Evolutionary conservation across 1,140 invertebrate genomes (phyloP).

Genomic region (Hypsibius dujardini): DNA sequence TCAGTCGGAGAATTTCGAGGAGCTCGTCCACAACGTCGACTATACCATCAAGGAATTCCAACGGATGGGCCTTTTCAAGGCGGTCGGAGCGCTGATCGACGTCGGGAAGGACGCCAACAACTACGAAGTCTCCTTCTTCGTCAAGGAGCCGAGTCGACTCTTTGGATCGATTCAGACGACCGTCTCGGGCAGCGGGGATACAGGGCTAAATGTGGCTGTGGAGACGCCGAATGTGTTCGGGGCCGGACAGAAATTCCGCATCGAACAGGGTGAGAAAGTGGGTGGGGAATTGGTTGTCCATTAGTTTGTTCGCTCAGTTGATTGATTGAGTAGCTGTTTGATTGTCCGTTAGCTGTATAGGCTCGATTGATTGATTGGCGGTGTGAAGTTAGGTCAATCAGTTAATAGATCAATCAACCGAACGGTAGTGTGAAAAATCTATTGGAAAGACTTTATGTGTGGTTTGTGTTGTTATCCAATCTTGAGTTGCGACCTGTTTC

Average conservation of each 20-base stretch:
- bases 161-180: conserved; percentile 8
- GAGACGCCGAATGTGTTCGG: conserved; percentile 11
- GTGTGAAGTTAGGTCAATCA: no score
- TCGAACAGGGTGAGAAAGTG: background rate
- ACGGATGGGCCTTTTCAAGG: conserved; percentile 4
- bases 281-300: no score
- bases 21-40: background rate
- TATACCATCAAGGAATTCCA: conserved; percentile 5
- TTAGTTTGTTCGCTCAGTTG: no score
- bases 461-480: no score
- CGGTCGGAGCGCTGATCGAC: conserved; percentile 10
- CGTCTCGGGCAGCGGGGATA: conserved; percentile 11
- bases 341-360: no score
- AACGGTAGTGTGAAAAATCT: no score
- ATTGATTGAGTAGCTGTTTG: no score
- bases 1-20: background rate
- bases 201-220: background rate
- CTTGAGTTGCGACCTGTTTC: no score
- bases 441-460: no score
- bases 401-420: no score
- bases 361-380: no score
- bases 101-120: background rate
- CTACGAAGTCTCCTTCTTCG: conserved; percentile 17
- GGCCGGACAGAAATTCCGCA: background rate
- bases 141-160: background rate